Percentiles rank a stretch among this genome's conserved stretches.
These are phyloP conservation scores for Incurvaria masculella DNA, from an alignment of 2,888 invertebrate species.

Conservation along the genomic window DNA sequence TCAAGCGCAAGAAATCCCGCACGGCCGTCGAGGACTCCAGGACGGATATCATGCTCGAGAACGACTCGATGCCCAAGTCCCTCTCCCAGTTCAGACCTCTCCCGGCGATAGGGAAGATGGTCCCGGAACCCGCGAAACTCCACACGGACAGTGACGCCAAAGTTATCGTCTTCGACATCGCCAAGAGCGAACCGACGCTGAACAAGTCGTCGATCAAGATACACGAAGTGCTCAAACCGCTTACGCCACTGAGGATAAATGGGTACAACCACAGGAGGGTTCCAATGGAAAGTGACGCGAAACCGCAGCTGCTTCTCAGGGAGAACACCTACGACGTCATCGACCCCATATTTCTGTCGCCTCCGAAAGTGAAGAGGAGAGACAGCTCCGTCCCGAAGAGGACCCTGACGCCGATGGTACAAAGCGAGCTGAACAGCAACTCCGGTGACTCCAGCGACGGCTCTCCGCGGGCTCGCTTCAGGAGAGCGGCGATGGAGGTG, in stretches of 20 bases:
- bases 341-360: conserved; percentile 35
- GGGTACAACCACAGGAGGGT: conserved; percentile 24
- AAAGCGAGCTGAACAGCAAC: conserved; percentile 14
- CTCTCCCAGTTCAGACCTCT: conserved; percentile 47
- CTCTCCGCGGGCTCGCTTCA: conserved; percentile 43
- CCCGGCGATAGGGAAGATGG: conserved; percentile 43
- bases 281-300: conserved; percentile 21
- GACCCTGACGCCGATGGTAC: conserved; percentile 11
- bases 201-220: conserved; percentile 25
- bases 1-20: conserved; percentile 34
- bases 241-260: conserved; percentile 38
- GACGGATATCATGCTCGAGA: conserved; percentile 32
- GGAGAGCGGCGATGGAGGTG: conserved; percentile 41
- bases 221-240: conserved; percentile 39
- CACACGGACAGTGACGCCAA: conserved; percentile 30
- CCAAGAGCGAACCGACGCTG: conserved; percentile 21
- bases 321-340: conserved; percentile 50
- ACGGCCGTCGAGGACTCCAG: conserved; percentile 36
- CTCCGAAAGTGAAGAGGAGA: conserved; percentile 25
- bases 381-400: conserved; percentile 17
- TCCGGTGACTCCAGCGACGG: conserved; percentile 6
- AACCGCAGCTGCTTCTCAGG: conserved; percentile 36
- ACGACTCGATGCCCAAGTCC: conserved; percentile 34
- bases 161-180: conserved; percentile 40
- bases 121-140: conserved; percentile 13